Evolutionary conservation across 2,113 vertebrate species (phyloP).

Genomic region (Pholis gunnellus): DNA sequence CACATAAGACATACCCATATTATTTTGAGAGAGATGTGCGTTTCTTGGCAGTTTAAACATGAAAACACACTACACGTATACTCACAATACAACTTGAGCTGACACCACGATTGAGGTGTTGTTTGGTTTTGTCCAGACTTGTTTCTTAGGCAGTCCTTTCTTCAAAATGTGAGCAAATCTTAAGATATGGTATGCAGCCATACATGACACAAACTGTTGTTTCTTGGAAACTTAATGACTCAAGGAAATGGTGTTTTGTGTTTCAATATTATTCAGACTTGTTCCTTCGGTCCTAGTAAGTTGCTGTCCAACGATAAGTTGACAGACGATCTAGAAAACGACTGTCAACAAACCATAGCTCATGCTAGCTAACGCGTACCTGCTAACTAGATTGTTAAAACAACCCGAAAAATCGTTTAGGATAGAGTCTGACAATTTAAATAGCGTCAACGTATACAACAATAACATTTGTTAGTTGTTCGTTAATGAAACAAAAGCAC

Average conservation of each 20-base stretch:
- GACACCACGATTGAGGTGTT: conserved; percentile 50
- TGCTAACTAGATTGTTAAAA: conserved; percentile 45
- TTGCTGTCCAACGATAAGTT: neutral
- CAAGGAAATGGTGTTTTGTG: neutral
- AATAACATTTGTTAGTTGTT: neutral
- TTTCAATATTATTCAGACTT: neutral
- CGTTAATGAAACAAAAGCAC: neutral
- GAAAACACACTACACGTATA: neutral
- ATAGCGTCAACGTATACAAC: neutral
- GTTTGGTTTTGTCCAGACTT: conserved; percentile 32
- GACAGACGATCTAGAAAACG: neutral
- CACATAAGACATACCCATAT: neutral
- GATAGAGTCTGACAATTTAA: neutral
- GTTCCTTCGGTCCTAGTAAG: neutral
- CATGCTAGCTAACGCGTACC: conserved; percentile 4
- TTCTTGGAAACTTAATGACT: neutral
- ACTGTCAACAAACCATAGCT: neutral
- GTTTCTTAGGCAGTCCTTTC: conserved; percentile 30
- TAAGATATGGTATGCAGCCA: conserved; percentile 46
- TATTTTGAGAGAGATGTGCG: neutral
- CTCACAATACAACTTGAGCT: conserved; percentile 76
- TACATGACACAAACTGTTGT: conserved; percentile 18
- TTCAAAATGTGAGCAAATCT: conserved; percentile 46
- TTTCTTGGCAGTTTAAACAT: neutral
- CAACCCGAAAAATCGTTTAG: neutral